phyloP scores from a whole-genome alignment of 1,140 invertebrate genomes.

The Cheumatopsyche charites region DNA sequence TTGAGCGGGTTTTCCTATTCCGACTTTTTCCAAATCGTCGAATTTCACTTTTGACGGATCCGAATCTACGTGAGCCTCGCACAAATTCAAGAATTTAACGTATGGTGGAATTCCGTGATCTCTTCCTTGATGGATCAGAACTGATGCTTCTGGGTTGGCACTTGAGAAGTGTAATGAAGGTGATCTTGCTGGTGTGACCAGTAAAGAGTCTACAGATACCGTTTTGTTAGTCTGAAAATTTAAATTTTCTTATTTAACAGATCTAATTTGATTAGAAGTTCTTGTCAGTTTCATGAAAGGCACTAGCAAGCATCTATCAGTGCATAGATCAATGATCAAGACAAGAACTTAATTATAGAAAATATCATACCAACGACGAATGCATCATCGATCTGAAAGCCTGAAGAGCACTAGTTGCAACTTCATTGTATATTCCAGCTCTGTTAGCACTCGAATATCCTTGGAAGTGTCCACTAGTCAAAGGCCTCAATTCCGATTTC shows the following conservation, averaged over 20 bases:
- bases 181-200: conserved; percentile 58
- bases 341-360: not conserved
- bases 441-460: conserved; percentile 84
- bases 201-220: conserved; percentile 55
- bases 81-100: conserved; percentile 73
- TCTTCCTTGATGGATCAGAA: conserved; percentile 72
- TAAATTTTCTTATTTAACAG: too few species aligned
- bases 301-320: not conserved
- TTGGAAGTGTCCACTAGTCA: conserved; percentile 69
- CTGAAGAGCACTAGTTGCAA: conserved; percentile 75
- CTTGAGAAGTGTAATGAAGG: conserved; percentile 59
- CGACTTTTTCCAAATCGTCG: conserved; percentile 68
- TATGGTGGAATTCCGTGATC: conserved; percentile 94
- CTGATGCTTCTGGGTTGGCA: conserved; percentile 59
- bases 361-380: conserved; percentile 58
- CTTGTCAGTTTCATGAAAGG: too few species aligned
- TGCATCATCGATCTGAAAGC: conserved; percentile 78
- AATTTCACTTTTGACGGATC: conserved; percentile 61
- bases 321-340: conserved; percentile 13
- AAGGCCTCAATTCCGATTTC: conserved; percentile 68
- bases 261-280: too few species aligned
- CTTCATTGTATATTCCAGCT: conserved; percentile 76
- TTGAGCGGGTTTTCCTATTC: conserved; percentile 64
- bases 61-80: conserved; percentile 62
- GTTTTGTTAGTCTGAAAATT: conserved; percentile 55